These are phyloP conservation scores for Berghia stephanieae DNA, from an alignment of 1,140 invertebrate genomes.

Conservation along the genomic window DNA sequence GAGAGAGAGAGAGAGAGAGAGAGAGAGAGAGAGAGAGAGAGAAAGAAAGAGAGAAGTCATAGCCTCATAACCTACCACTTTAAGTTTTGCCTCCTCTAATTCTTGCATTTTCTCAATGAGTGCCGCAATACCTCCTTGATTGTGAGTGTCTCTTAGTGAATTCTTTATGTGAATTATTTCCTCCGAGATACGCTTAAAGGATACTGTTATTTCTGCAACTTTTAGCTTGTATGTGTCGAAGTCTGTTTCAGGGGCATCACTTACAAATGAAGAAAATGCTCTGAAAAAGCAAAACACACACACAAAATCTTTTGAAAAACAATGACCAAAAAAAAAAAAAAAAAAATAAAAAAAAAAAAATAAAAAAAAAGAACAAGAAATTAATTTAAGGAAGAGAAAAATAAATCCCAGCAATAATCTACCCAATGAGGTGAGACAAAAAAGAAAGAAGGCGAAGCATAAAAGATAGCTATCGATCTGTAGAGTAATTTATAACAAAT, in stretches of 20 bases:
- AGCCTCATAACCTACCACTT: conserved; percentile 12
- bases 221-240: conserved; percentile 26
- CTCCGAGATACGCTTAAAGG: conserved; percentile 22
- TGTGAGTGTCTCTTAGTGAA: conserved; percentile 28
- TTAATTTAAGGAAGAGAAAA: too few species aligned
- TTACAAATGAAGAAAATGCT: conserved; percentile 22
- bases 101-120: conserved; percentile 32
- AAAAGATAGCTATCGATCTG: too few species aligned
- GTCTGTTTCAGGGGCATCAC: conserved; percentile 1
- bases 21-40: not conserved
- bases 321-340: too few species aligned
- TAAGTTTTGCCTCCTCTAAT: conserved; percentile 24
- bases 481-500: conserved; percentile 11
- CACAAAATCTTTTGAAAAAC: too few species aligned
- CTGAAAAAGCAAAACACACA: not conserved
- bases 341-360: too few species aligned
- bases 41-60: not conserved
- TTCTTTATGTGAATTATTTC: conserved; percentile 32
- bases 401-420: too few species aligned
- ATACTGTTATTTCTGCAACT: conserved; percentile 27
- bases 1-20: not conserved
- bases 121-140: conserved; percentile 21
- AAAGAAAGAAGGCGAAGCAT: too few species aligned
- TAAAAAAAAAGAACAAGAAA: too few species aligned
- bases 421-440: too few species aligned